Evolutionary conservation across 2,113 vertebrate species (phyloP), one percentile per base, ranked within the genome.

Genomic region (Carollia perspicillata): DNA sequence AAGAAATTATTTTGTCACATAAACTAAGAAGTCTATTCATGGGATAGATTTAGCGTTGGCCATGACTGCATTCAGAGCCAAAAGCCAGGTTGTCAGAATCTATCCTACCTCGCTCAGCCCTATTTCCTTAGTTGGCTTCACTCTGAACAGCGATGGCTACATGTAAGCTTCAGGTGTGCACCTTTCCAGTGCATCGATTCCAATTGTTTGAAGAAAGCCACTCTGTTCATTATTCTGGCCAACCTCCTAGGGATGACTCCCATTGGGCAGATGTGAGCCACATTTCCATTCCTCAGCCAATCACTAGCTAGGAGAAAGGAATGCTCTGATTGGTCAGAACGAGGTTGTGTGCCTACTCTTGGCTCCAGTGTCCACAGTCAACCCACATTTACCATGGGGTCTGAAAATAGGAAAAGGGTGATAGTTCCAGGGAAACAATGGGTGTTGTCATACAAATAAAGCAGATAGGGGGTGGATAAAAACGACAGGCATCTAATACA

Each of bases 1-100:
- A 66, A 81, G 66, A 20, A 81, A 47, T 66, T 55, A 90, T 58
- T 47, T 90, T 80, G 77, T 94, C 47, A 13, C 26, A 53, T 33
- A 66, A 85, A 66, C 60, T n/a, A 5, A 47, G 33, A 92, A 23
- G 53, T 23, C n/a, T 16, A 23, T 26, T 65, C 17, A 8, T 26
- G 26, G 33, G 28, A n/a, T 37, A 7, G 22, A n/a, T 44, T 63
- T 26, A 37, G 58, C 60, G 35, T 49, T 8, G 47, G 93, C 78
- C 60, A n/a, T 40, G 66, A 35, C 16, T 37, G 28, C 30, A 16
- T 37, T 53, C 47, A 58, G 78, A 44, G 30, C 6, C 14, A 66
- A 23, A 65, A 69, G 22, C 44, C 5, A 6, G 30, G 12, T 23
- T n/a, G 12, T 60, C 49, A 55, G 63, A 84, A 75, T 22, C 26